Evolutionary conservation across 2,888 invertebrate species (phyloP), one percentile per base, ranked within the genome.

Genomic region (Drosophila rubida): DNA sequence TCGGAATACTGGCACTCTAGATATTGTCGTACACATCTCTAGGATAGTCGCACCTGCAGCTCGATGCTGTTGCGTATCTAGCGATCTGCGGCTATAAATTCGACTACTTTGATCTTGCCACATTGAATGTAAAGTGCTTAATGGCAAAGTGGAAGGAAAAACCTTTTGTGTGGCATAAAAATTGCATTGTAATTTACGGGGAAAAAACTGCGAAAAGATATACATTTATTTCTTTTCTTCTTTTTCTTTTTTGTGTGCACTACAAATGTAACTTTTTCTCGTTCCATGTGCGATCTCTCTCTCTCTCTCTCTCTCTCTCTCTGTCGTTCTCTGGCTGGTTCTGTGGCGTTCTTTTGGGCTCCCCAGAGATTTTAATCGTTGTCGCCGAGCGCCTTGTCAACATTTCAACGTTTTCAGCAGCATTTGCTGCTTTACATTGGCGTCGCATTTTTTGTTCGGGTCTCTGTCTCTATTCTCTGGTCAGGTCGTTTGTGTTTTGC

Each of bases 361-460:
- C 88, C 81, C 83, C 67, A 78, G 84, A 88, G 84, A 84, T 84
- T 84, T 84, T 84, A 88, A 88, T 84, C 88, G 84, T 82, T 82
- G 82, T 87, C 87, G 87, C 83, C 73, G 86, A 77, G 83, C 86
- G 86, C 86, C 86, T 85, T 80, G 80, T 86, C 80, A 86, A 80
- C 80, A 81, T 78, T 62, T 69, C 69, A 80, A 67, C 80, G 68
- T 86, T 80, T 75, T 68, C 70, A 68, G 55, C 70, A 68, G 55
- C 66, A 70, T 65, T 79, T 76, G 87, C 88, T 84, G 87, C 81
- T 84, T 84, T 84, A 88, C 88, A 84, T 84, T 88, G 87, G 84
- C 84, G 80, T 78, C 75, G 86, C 84, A 78, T 79, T 80, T 73
- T 72, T 53, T 35, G 53, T 70, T 57, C 48, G 25, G 41, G 19